These are phyloP conservation scores for Tigriopus japonicus DNA, from an alignment of 1,140 invertebrate genomes.

Conservation along the genomic window DNA sequence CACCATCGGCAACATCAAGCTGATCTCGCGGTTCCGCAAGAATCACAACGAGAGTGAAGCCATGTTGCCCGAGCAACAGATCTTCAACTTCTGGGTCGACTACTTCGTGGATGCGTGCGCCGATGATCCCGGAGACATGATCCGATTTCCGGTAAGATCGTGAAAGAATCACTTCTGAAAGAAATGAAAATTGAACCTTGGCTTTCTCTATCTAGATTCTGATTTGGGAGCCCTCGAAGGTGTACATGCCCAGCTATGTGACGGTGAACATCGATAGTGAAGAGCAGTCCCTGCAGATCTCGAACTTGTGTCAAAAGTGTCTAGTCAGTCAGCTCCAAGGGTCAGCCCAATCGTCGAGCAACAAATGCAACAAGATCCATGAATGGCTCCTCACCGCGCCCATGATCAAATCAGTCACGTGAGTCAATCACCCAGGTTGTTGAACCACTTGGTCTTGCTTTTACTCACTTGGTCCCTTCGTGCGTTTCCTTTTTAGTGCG, in stretches of 20 bases:
- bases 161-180: neutral
- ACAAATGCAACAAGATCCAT: too few species aligned
- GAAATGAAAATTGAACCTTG: too few species aligned
- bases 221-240: slow-evolving; percentile 80
- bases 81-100: slow-evolving; percentile 96
- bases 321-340: neutral
- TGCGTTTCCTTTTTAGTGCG: slow-evolving; percentile 36
- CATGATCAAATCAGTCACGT: slow-evolving; percentile 77
- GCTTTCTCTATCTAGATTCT: slow-evolving; percentile 39
- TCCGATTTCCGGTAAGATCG: slow-evolving; percentile 61
- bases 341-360: too few species aligned
- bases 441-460: too few species aligned
- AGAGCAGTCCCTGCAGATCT: slow-evolving; percentile 69
- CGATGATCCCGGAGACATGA: slow-evolving; percentile 48
- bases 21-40: slow-evolving; percentile 82
- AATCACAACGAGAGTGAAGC: slow-evolving; percentile 36
- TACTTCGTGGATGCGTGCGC: slow-evolving; percentile 82
- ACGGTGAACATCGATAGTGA: slow-evolving; percentile 84
- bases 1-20: slow-evolving; percentile 88
- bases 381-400: slow-evolving; percentile 53
- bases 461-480: neutral
- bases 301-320: slow-evolving; percentile 53
- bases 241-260: slow-evolving; percentile 84
- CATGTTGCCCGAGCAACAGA: slow-evolving; percentile 53
- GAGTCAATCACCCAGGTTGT: slow-evolving; percentile 15